Percentiles rank a stretch among this genome's conserved stretches.
Conservation (phyloP, 1,140 invertebrate genomes). For the Schlechtendalia chinensis region DNA sequence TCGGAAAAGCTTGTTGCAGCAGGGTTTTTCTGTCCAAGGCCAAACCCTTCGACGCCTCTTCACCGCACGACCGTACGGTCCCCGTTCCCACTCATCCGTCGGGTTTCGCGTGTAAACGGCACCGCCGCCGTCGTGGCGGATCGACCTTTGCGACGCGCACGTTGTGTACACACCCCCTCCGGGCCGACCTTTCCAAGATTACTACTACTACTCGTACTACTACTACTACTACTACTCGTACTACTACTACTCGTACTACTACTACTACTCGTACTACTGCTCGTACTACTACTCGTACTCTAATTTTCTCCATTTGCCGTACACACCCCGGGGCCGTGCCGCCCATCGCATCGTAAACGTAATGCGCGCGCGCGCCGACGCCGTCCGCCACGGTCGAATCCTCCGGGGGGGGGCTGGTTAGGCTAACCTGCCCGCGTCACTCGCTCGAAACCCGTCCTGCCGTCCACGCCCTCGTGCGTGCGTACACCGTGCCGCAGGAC, state of each 20-base stretch:
- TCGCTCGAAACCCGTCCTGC: no score
- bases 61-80: no score
- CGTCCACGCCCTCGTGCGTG: no score
- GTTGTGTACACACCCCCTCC: conserved; percentile 22
- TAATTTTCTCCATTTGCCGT: not conserved
- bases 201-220: not conserved
- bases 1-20: conserved; percentile 33
- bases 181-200: not conserved
- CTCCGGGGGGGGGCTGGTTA: no score
- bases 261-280: not conserved
- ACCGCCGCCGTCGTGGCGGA: no score
- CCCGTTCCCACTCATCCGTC: no score
- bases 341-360: no score
- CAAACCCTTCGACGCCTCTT: not conserved
- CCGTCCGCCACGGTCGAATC: no score
- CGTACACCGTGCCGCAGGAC: no score
- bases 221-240: not conserved
- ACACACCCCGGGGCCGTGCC: no score
- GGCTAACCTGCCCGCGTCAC: no score
- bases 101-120: not conserved
- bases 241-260: not conserved
- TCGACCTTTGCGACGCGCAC: conserved; percentile 36
- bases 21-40: conserved; percentile 20
- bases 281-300: not conserved
- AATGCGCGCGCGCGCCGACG: no score